Evolutionary conservation across 1,140 invertebrate species (phyloP), one percentile per base, ranked within the genome.

Genomic region (Samia ricini): DNA sequence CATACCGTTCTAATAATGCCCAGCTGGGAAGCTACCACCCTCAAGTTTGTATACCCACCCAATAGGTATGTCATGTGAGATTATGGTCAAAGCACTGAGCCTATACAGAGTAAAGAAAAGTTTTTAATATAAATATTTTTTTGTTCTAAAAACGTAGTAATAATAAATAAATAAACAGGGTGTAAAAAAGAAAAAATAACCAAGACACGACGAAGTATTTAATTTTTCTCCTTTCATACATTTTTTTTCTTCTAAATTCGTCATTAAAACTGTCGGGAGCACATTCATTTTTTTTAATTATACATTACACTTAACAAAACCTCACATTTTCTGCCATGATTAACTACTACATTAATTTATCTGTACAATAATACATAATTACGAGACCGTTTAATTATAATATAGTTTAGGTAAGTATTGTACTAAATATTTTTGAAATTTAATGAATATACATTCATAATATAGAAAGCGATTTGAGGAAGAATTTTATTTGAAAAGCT

Each of bases 161-260:
- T n/a, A n/a, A n/a, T n/a, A n/a, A n/a, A n/a, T n/a, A n/a, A n/a
- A n/a, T n/a, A n/a, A n/a, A n/a, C n/a, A n/a, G 33, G 33, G 33
- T 15, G 33, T 72, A 81, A 57, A 79, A 82, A 86, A 77, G 64
- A 75, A 77, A 79, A 77, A 88, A 75, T 76, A 79, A 76, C 76
- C 69, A 69, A 75, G 88, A 88, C 88, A 90, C 88, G 88, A 90
- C 88, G 88, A 88, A 90, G 79, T 90, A 88, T 88, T 90, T 88
- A 88, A 89, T 88, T 81, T 84, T 87, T 87, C 77, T 72, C 78
- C 75, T 87, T 87, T 86, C 84, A 80, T 88, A 88, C 85, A 88
- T 82, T 85, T 81, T 84, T 83, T 86, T 81, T 83, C 85, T 89
- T 87, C 84, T 89, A 87, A 88, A 89, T 89, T 89, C 87, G 87